These are phyloP conservation scores for Pediacus dermestoides DNA, from an alignment of 2,888 invertebrate genomes.

Conservation along the genomic window DNA sequence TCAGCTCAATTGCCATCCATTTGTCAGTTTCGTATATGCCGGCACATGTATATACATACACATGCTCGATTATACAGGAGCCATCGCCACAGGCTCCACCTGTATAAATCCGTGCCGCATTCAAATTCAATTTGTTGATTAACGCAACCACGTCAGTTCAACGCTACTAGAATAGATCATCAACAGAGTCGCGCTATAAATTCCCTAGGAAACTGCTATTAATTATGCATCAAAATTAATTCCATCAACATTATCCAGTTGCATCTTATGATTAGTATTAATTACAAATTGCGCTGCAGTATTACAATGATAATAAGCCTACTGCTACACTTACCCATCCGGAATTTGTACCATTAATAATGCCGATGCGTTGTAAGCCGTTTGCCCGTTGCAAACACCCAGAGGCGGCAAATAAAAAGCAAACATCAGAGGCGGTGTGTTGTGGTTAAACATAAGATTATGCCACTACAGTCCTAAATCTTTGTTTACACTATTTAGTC, in stretches of 20 bases:
- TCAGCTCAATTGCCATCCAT: conserved; percentile 18
- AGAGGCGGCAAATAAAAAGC: too few relatives aligned
- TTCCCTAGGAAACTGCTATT: conserved; percentile 27
- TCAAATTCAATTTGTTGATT: conserved; percentile 42
- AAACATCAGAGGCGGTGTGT: too few relatives aligned
- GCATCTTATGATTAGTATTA: too few relatives aligned
- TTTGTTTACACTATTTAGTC: too few relatives aligned
- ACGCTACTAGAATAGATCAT: conserved; percentile 39
- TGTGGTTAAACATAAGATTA: too few relatives aligned
- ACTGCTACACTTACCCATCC: too few relatives aligned
- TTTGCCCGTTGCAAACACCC: too few relatives aligned
- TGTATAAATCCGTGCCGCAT: conserved; percentile 32
- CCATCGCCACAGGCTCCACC: conserved; percentile 27
- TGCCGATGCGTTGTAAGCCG: too few relatives aligned
- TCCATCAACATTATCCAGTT: conserved; percentile 35
- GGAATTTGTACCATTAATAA: too few relatives aligned
- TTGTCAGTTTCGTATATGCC: conserved; percentile 17
- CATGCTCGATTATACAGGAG: conserved; percentile 23
- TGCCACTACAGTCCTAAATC: too few relatives aligned
- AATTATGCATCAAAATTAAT: conserved; percentile 40
- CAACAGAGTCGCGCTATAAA: conserved; percentile 30
- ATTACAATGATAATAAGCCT: too few relatives aligned
- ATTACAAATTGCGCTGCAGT: too few relatives aligned
- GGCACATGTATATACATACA: conserved; percentile 21
- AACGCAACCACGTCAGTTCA: conserved; percentile 37